Evolutionary conservation across 64 coral and sea anemone species (phyloP), one percentile per base, ranked within the genome.

Genomic region (Anthopleura sola): DNA sequence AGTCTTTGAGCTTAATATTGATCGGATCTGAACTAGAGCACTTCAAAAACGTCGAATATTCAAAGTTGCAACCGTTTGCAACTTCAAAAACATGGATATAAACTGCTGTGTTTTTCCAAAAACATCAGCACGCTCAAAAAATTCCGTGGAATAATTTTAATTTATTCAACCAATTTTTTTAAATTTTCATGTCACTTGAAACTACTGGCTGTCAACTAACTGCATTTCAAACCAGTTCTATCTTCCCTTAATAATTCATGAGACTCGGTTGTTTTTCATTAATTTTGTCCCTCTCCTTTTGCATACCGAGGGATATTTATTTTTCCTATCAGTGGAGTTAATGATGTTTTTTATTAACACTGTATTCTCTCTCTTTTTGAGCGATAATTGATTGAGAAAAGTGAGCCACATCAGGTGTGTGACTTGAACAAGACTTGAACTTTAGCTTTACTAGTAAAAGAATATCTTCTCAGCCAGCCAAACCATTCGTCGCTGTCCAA

Each of bases 371-470:
- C 66, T 34, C 66, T 71, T 71, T 71, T 71, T 71, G 20, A 71
- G 66, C 66, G 66, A 71, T 71, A 71, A 71, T 71, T 36, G 66
- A 71, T 71, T 34, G 31, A 71, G 66, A 71, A 71, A 71, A 32
- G 29, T 32, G 66, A 34, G 28, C 66, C 34, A 29, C 20, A n/a
- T n/a, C n/a, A n/a, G n/a, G n/a, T n/a, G n/a, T 71, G 66, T 71
- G 66, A 33, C 66, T n/a, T 28, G 66, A 31, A 5, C n/a, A 29
- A 7, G 24, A 26, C 6, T 68, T n/a, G 62, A 26, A 68, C 62
- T 68, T 32, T 71, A 9, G 20, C 66, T 71, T 71, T 71, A 13
- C 66, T 0, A 36, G 3, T 11, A 2, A 14, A 26, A 56, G 55
- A 10, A 71, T 34, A 71, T 0, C 66, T 71, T 15, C 28, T 33